Evolutionary conservation across 2,797 vertebrate species (phyloP), one percentile per base, ranked within the genome.

Genomic region (Protosalanx chinensis): DNA sequence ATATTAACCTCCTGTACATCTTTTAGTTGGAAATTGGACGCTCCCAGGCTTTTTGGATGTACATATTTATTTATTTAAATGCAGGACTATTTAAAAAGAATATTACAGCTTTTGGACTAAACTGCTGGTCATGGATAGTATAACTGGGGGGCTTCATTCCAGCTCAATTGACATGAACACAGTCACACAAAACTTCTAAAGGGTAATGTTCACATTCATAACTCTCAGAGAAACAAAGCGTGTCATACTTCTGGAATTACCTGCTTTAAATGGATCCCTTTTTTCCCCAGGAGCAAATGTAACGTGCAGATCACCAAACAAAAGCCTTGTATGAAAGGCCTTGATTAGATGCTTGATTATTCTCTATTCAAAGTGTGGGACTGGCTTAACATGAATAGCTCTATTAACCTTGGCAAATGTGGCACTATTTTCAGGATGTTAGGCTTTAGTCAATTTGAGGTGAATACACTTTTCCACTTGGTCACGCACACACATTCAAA

Each of bases 131-230:
- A 23, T 30, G 71, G 75, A 88, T 76, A 85, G 84, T 84, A 82
- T 82, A 72, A 84, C 86, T 82, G 73, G 79, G 74, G 77, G 74
- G 74, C 74, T 79, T 85, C 63, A 74, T 75, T 84, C 70, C 63
- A 59, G 74, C 73, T 82, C 73, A 69, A 72, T 68, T 76, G 79
- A 86, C 85, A 88, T 90, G 87, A 87, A 78, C 80, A 80, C 83
- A 85, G 77, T 84, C 83, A 77, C 79, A 70, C 75, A 83, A 84
- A 82, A 84, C 73, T 74, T 88, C 80, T 85, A 76, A 86, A 83
- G 84, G 85, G 89, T 87, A 88, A 84, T 86, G 72, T 82, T 76
- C 77, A 18, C 84, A 88, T 87, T 85, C 85, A 79, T 74, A 81
- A 78, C 73, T 65, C 81, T 75, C 67, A 73, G 68, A 76, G 70